Conservation (phyloP, 2,113 vertebrate species). For the Mohoua ochrocephala region DNA sequence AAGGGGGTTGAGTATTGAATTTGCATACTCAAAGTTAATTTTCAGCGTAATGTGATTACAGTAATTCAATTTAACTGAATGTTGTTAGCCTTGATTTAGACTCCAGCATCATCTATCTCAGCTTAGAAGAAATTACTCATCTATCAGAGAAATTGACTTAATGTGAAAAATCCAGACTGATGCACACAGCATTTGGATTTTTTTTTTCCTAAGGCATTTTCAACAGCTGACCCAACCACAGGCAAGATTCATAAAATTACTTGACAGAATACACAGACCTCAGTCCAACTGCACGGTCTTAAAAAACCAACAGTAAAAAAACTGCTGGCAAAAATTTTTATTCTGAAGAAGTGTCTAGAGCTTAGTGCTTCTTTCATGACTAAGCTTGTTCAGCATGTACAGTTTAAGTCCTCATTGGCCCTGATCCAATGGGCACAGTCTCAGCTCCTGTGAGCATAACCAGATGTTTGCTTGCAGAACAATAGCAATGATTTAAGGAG, state of each 20-base stretch:
- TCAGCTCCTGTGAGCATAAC: background rate
- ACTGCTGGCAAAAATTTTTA: background rate
- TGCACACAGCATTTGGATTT: background rate
- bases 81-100: conserved; percentile 34
- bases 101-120: background rate
- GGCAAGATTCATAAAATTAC: background rate
- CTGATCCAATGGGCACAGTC: background rate
- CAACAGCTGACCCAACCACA: background rate
- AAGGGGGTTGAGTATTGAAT: background rate
- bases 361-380: background rate
- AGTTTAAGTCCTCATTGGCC: background rate
- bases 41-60: background rate
- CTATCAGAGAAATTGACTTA: background rate
- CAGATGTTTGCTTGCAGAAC: conserved; percentile 4
- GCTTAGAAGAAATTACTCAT: conserved; percentile 7
- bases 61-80: conserved; percentile 34
- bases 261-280: background rate
- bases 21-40: conserved; percentile 27
- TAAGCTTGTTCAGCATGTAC: background rate
- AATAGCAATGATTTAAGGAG: background rate
- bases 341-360: background rate
- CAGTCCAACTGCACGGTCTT: background rate
- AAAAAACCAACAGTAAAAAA: background rate
- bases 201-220: background rate
- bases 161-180: background rate